A percentile compares a stretch with the other conserved stretches of the same genome.
Conservation (phyloP, 2,113 vertebrate species). For the Sprattus sprattus region DNA sequence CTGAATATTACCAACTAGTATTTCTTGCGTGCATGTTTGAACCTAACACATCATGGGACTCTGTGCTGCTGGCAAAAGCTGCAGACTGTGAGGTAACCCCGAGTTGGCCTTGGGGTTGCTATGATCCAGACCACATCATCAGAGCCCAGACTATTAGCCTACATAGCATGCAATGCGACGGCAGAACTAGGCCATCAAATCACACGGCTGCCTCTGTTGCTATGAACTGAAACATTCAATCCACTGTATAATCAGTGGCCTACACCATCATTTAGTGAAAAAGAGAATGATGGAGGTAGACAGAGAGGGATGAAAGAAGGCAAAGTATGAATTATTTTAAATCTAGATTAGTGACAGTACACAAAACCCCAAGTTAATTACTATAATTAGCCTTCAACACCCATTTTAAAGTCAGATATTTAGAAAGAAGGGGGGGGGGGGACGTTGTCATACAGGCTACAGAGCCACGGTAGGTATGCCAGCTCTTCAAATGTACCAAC, state of each 20-base stretch:
- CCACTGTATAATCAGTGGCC: background rate
- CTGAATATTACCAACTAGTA: background rate
- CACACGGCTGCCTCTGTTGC: background rate
- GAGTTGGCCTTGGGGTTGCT: background rate
- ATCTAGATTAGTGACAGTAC: slow-evolving; percentile 1
- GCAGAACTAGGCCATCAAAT: background rate
- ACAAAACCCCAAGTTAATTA: background rate
- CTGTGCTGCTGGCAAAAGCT: background rate
- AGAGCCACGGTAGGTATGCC: background rate
- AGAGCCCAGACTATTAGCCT: slow-evolving; percentile 16
- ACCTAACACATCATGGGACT: background rate
- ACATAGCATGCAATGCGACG: background rate
- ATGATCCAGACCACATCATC: slow-evolving; percentile 8
- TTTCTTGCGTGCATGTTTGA: background rate
- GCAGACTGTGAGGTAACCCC: background rate
- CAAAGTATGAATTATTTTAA: background rate
- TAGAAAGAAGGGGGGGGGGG: too few relatives aligned
- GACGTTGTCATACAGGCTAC: background rate
- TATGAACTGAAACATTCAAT: slow-evolving; percentile 8
- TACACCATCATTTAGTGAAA: background rate
- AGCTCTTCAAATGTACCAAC: slow-evolving; percentile 12
- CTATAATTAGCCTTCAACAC: background rate
- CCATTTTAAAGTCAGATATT: background rate
- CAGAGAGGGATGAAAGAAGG: background rate
- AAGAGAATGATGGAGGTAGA: background rate